Evolutionary conservation across 2,888 invertebrate species (phyloP), one percentile per base, ranked within the genome.

Genomic region (Lasioglossum zephyrum): DNA sequence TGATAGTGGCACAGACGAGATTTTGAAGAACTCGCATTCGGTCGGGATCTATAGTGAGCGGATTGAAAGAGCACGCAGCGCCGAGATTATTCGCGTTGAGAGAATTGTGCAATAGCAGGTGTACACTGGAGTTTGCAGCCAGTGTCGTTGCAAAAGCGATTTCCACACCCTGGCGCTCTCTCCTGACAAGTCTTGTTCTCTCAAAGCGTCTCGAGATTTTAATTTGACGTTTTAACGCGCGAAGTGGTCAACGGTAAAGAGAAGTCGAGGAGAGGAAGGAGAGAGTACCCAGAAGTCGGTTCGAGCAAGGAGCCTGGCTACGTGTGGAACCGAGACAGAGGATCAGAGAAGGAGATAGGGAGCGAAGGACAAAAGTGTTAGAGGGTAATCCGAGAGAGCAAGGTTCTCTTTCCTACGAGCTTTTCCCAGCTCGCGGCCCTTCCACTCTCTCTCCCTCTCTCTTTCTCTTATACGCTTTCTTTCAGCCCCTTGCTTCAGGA

Each of bases 201-300:
- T 82, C 80, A 79, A 88, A 82, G 86, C 87, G 87, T 77, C 90
- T 93, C 87, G 91, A 93, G 93, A 93, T 92, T 92, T 93, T 93
- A 93, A 93, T 93, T 93, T 90, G 92, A 92, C 92, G 88, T 92
- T 91, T 91, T 89, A 91, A 89, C 87, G 88, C 89, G 91, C 87
- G 84, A 90, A 92, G 92, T 92, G 92, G 92, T 85, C 86, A 88
- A 73, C 88, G 86, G 86, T 80, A 84, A 88, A 87, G 86, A 75
- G 85, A 77, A 49, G 70, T 75, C 74, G 77, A 63, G 83, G 82
- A 76, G 85, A 69, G 72, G 73, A 22, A 79, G 47, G 41, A 74
- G 76, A 79, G 81, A 85, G 81, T 39, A 57, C 75, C 81, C 82
- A 31, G 78, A 80, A 74, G 81, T 74, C 60, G 80, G 63, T 49